These are phyloP conservation scores for Parnassius orleans DNA, from an alignment of 2,888 invertebrate species.

Conservation along the genomic window DNA sequence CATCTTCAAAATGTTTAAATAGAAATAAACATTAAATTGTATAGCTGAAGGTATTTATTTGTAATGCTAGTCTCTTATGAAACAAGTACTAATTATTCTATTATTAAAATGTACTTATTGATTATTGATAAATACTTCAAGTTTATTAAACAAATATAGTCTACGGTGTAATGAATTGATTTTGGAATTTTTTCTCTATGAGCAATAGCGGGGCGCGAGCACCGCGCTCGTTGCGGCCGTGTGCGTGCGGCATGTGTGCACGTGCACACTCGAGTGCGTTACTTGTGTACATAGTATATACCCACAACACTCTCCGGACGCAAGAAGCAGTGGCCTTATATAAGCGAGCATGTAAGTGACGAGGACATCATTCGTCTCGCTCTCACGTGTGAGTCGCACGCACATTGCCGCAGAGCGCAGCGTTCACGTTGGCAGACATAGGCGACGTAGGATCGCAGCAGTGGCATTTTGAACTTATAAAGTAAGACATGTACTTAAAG, in stretches of 20 bases:
- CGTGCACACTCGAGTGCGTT: constrained; percentile 1
- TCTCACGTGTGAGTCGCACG: constrained; percentile 17
- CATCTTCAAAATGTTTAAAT: constrained; percentile 78
- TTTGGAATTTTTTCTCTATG: constrained; percentile 74
- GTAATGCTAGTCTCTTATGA: constrained; percentile 81
- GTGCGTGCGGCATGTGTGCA: constrained; percentile 13
- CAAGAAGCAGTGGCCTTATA: constrained; percentile 43
- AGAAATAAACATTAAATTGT: constrained; percentile 78
- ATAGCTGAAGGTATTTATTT: constrained; percentile 81
- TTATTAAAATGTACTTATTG: constrained; percentile 81
- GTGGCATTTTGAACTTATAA: constrained; percentile 77
- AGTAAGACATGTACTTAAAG: constrained; percentile 75
- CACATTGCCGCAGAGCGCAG: constrained; percentile 28
- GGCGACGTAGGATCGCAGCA: constrained; percentile 76
- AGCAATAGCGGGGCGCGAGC: constrained; percentile 57
- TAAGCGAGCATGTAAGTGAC: constrained; percentile 14
- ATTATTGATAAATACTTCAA: constrained; percentile 81
- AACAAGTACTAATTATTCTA: constrained; percentile 81
- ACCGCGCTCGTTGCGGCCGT: constrained; percentile 25
- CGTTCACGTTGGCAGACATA: constrained; percentile 43
- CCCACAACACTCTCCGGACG: constrained; percentile 28
- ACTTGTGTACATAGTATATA: not conserved
- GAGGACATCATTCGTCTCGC: constrained; percentile 3
- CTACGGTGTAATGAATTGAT: constrained; percentile 79
- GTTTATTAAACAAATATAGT: constrained; percentile 79